A percentile compares a stretch with the other conserved stretches of the same genome.
Evolutionary conservation across 2,888 invertebrate genomes (phyloP).

Genomic region (Strigamia transsilvanica): DNA sequence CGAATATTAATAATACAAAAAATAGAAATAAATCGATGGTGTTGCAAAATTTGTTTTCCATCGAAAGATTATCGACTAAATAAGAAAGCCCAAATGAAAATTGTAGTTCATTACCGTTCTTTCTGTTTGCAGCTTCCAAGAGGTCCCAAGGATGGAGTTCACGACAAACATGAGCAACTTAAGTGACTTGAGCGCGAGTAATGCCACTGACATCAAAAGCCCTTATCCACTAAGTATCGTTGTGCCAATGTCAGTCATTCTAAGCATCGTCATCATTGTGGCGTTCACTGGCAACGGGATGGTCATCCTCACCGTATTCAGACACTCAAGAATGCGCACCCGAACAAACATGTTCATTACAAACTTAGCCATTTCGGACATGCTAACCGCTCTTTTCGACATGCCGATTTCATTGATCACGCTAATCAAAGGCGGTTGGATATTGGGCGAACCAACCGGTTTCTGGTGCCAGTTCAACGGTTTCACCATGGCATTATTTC

Average conservation of each 20-base stretch:
- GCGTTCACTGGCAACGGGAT: slow-evolving; percentile 64
- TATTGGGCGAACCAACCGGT: slow-evolving; percentile 60
- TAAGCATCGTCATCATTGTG: slow-evolving; percentile 62
- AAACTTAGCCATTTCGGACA: slow-evolving; percentile 65
- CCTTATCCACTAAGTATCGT: slow-evolving; percentile 59
- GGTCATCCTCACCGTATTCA: slow-evolving; percentile 64
- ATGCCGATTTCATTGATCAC: slow-evolving; percentile 65
- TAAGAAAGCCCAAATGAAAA: too few species aligned
- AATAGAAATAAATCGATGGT: too few species aligned
- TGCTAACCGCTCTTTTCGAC: slow-evolving; percentile 63
- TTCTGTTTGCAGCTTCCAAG: neutral
- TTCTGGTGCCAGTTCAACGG: slow-evolving; percentile 64
- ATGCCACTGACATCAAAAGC: neutral
- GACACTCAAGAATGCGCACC: slow-evolving; percentile 65
- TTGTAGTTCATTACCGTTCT: neutral
- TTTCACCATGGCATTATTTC: slow-evolving; percentile 64
- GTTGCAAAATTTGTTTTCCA: too few species aligned
- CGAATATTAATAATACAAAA: too few species aligned
- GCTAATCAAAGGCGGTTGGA: slow-evolving; percentile 63
- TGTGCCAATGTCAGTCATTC: slow-evolving; percentile 60
- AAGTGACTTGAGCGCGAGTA: neutral
- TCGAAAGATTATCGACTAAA: too few species aligned
- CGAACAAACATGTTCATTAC: slow-evolving; percentile 66
- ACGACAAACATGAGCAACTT: slow-evolving; percentile 1
- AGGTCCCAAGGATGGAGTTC: neutral